These are phyloP conservation scores for Rhabdomys pumilio DNA, from an alignment of 2,797 vertebrate species.

Conservation along the genomic window DNA sequence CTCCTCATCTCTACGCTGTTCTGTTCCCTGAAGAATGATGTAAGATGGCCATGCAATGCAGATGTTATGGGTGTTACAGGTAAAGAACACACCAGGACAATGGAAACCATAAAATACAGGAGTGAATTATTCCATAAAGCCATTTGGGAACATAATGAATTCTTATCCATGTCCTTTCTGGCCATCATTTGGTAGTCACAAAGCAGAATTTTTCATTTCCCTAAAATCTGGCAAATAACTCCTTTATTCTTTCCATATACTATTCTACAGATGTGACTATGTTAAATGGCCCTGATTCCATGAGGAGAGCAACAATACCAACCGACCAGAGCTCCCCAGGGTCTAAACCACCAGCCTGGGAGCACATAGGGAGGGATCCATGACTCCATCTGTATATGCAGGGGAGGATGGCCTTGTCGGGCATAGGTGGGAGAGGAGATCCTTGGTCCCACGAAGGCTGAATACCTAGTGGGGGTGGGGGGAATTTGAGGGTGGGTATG, in stretches of 20 bases:
- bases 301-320: too few species aligned
- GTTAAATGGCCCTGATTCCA: neutral
- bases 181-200: neutral
- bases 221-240: constrained; percentile 11
- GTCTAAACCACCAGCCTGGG: too few species aligned
- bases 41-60: neutral
- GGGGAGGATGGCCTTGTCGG: too few species aligned
- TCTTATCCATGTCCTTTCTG: neutral
- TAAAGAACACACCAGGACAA: neutral
- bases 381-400: too few species aligned
- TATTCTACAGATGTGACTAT: neutral
- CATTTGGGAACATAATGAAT: neutral
- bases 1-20: neutral
- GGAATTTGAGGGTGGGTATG: too few species aligned
- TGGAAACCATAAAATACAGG: neutral
- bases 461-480: too few species aligned
- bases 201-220: neutral
- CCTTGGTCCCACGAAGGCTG: too few species aligned
- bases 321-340: too few species aligned
- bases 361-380: too few species aligned
- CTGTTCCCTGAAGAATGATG: neutral
- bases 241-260: neutral
- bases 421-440: too few species aligned
- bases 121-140: neutral
- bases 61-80: neutral